Conservation (phyloP, 2,113 vertebrate genomes). For the Stigmatopora argus region DNA sequence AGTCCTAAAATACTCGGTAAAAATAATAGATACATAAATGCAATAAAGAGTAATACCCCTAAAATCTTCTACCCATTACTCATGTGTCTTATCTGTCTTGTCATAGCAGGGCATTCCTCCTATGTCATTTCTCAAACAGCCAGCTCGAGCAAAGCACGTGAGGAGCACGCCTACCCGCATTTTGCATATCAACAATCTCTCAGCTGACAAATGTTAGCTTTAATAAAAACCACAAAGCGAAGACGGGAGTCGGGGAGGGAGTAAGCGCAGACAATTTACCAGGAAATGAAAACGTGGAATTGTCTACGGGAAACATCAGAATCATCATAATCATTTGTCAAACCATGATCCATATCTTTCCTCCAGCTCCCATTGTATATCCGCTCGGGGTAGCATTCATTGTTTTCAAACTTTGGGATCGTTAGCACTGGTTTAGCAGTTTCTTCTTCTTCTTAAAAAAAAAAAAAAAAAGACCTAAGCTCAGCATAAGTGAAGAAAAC, state of each 20-base stretch:
- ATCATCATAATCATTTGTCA: constrained; percentile 74
- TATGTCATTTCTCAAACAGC: constrained; percentile 69
- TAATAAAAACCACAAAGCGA: constrained; percentile 72
- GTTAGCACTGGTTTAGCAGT: constrained; percentile 16
- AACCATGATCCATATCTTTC: constrained; percentile 57
- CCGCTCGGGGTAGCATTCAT: constrained; percentile 18
- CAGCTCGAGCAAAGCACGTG: constrained; percentile 77
- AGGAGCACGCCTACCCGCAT: constrained; percentile 62
- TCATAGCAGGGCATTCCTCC: constrained; percentile 74
- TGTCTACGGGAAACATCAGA: constrained; percentile 62
- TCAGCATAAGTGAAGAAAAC: neutral
- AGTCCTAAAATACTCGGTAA: constrained; percentile 37
- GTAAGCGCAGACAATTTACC: constrained; percentile 54
- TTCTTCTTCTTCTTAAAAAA: too few species aligned
- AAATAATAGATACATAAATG: constrained; percentile 60
- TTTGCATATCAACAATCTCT: constrained; percentile 87
- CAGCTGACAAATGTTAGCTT: constrained; percentile 77
- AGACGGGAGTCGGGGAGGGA: constrained; percentile 43
- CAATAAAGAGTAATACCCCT: constrained; percentile 61
- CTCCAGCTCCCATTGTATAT: constrained; percentile 29
- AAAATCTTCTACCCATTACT: constrained; percentile 68
- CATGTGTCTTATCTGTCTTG: constrained; percentile 84
- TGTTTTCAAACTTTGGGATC: constrained; percentile 38
- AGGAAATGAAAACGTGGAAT: constrained; percentile 83
- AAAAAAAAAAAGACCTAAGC: neutral